Evolutionary conservation across 2,888 invertebrate species (phyloP).

Genomic region (Hypsopygia costalis): DNA sequence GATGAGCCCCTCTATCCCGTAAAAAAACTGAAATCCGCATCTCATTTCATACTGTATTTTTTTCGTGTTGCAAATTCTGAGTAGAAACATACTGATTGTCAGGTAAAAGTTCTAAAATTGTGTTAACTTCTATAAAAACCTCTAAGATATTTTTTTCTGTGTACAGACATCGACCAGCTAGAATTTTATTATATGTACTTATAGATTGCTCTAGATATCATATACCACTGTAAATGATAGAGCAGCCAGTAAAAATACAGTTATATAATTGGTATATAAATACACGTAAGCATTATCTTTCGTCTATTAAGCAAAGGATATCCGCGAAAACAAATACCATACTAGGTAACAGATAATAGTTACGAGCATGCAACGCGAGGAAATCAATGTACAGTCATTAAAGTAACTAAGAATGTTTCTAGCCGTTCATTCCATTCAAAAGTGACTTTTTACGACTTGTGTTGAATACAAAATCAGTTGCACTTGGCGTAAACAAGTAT

Average conservation of each 20-base stretch:
- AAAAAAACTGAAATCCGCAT: too few relatives aligned
- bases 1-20: too few relatives aligned
- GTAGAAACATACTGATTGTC: too few relatives aligned
- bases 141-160: too few relatives aligned
- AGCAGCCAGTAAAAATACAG: not conserved
- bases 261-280: not conserved
- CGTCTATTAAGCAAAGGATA: constrained; percentile 11
- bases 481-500: constrained; percentile 39
- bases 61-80: too few relatives aligned
- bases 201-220: too few relatives aligned
- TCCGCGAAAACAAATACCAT: constrained; percentile 11
- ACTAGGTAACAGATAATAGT: constrained; percentile 1
- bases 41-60: too few relatives aligned
- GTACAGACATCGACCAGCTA: too few relatives aligned
- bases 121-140: too few relatives aligned
- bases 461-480: constrained; percentile 38
- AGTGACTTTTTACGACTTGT: constrained; percentile 28
- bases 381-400: constrained; percentile 17
- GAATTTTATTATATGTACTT: too few relatives aligned
- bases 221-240: too few relatives aligned
- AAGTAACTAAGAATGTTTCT: constrained; percentile 37
- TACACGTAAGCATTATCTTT: not conserved
- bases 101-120: too few relatives aligned
- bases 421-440: constrained; percentile 28
- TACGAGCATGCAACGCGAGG: constrained; percentile 13